These are phyloP conservation scores for Cheiracanthium punctorium DNA, from an alignment of 2,888 invertebrate genomes.

Conservation along the genomic window DNA sequence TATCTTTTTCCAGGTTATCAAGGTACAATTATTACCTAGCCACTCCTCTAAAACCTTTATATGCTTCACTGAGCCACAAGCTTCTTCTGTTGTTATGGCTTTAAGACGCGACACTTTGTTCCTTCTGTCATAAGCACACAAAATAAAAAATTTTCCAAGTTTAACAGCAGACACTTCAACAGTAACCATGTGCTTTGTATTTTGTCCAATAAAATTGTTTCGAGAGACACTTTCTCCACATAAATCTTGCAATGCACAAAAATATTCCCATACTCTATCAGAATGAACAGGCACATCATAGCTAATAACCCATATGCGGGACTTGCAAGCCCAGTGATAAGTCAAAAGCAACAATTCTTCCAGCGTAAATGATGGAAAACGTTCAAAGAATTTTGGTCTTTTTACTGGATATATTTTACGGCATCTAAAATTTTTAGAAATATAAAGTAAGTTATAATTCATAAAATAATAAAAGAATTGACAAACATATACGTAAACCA, in stretches of 20 bases:
- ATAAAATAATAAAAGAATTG: no score
- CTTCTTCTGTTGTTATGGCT: slow-evolving; percentile 77
- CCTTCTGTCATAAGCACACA: slow-evolving; percentile 86
- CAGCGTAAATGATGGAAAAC: slow-evolving; percentile 27
- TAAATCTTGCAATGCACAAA: slow-evolving; percentile 49
- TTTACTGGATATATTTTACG: background rate
- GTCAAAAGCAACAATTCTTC: slow-evolving; percentile 43
- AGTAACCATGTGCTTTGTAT: background rate
- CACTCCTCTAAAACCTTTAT: slow-evolving; percentile 26
- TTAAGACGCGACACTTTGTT: slow-evolving; percentile 86
- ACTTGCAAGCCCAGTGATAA: slow-evolving; percentile 62
- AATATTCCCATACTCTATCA: slow-evolving; percentile 46
- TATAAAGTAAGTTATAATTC: background rate
- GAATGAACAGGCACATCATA: slow-evolving; percentile 28
- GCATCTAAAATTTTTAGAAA: slow-evolving; percentile 25
- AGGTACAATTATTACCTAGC: slow-evolving; percentile 11
- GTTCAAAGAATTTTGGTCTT: slow-evolving; percentile 36
- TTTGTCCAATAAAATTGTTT: slow-evolving; percentile 61
- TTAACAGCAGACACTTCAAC: slow-evolving; percentile 81
- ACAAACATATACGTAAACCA: no score
- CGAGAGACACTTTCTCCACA: slow-evolving; percentile 35
- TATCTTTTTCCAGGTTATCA: slow-evolving; percentile 35
- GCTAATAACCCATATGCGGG: slow-evolving; percentile 23
- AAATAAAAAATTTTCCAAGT: slow-evolving; percentile 90
- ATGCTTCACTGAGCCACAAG: background rate